Evolutionary conservation across 2,113 vertebrate genomes (phyloP).

Genomic region (Indicator maculatus): DNA sequence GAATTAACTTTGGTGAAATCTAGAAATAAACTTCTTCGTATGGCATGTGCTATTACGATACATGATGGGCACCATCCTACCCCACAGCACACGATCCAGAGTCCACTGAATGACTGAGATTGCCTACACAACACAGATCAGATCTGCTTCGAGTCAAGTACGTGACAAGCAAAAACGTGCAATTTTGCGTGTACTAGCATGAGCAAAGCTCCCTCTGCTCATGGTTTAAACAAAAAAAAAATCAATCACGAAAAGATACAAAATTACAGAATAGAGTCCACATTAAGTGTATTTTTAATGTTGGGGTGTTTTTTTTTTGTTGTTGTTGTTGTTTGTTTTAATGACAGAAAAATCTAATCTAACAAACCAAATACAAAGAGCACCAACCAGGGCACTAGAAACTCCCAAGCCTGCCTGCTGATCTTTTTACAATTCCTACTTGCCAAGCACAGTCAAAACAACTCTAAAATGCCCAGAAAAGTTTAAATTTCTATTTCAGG

Average conservation of each 20-base stretch:
- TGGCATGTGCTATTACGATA: fast-evolving
- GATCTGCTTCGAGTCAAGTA: neutral
- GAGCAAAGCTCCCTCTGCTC: neutral
- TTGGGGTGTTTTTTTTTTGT: neutral
- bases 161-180: neutral
- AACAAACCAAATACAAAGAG: neutral
- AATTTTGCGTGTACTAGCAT: neutral
- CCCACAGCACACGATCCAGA: fast-evolving
- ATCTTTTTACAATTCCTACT: neutral
- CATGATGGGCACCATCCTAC: fast-evolving
- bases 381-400: neutral
- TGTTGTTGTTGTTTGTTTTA: no score
- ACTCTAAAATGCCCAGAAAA: neutral
- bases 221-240: neutral
- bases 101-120: neutral
- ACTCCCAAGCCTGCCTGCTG: neutral
- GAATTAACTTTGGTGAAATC: neutral
- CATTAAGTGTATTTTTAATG: no score
- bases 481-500: neutral
- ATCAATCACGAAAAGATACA: neutral
- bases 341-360: neutral
- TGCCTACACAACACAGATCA: neutral
- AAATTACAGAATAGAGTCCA: neutral
- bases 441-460: neutral
- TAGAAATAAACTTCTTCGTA: neutral